Base-by-base conservation (phyloP, 2,888 invertebrate genomes). In the Cataglyphis rosenhaueri region DNA sequence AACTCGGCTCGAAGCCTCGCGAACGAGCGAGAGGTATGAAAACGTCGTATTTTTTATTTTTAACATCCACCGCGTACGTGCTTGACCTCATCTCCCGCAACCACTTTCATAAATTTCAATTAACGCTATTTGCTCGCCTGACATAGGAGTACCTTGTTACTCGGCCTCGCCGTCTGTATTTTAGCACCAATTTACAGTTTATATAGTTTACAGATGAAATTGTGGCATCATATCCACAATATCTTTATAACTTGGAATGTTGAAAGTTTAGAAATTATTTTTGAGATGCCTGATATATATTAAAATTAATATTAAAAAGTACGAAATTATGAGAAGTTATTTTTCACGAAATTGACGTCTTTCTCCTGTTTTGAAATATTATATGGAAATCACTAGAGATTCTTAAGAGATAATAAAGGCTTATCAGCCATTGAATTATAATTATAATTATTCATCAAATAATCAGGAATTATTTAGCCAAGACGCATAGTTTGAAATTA, bases 81-180 rank as follows among this genome's bases (percentile, higher is more conserved):
- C 78, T 65, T 65, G 83, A 65, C 59, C n/a, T n/a, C 59, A 59
- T 79, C 71, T 79, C 68, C 15, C 81, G 55, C 68, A 66, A 61
- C 84, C 71, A 82, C 84, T 84, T 84, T 84, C 84, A 84, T 84
- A 84, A 84, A 84, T 84, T 84, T 66, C 84, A 84, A 84, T 84
- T 84, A 82, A 84, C 59, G 71, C 32, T 79, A 70, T 79, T 82
- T 79, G 82, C 61, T 68, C 68, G 81, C 38, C 81, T 66, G 44
- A 81, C 76, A 68, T 25, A 81, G 66, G 65, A 68, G 65, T 38
- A 68, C 81, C 81, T 82, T 75, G 82, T 82, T 81, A 82, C 81
- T 68, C 66, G 21, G 82, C 48, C 81, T 61, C 48, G 81, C 61
- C 64, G 82, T 52, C 66, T 81, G 68, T 81, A 68, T 79, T 82